Conservation (phyloP, 2,888 invertebrate species). For the Acrocera orbiculus region DNA sequence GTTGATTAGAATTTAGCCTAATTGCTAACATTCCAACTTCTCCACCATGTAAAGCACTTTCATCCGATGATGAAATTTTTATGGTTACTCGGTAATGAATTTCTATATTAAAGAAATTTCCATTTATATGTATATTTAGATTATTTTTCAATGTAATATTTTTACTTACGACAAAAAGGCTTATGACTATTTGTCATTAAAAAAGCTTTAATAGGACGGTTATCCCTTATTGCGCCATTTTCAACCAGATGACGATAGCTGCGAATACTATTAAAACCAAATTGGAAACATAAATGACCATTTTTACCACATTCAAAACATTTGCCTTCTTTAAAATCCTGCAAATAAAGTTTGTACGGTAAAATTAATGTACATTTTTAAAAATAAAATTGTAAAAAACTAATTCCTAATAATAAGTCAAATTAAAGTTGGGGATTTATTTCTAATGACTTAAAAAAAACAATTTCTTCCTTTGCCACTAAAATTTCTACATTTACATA, state of each 20-base stretch:
- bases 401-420: neutral
- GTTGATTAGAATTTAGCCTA: slow-evolving; percentile 43
- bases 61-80: slow-evolving; percentile 52
- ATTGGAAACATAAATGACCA: slow-evolving; percentile 47
- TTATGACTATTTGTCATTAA: slow-evolving; percentile 48
- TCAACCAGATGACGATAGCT: slow-evolving; percentile 36
- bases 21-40: slow-evolving; percentile 59
- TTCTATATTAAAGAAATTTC: slow-evolving; percentile 39
- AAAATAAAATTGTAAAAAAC: too few relatives aligned
- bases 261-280: slow-evolving; percentile 44
- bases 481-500: too few relatives aligned
- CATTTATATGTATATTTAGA: neutral
- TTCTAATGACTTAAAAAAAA: too few relatives aligned
- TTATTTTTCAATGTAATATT: neutral
- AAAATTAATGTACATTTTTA: too few relatives aligned
- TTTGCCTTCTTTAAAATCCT: slow-evolving; percentile 49
- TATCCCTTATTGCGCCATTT: slow-evolving; percentile 32
- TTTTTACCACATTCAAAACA: slow-evolving; percentile 51
- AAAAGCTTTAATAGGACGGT: slow-evolving; percentile 43
- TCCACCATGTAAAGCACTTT: slow-evolving; percentile 55
- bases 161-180: slow-evolving; percentile 59
- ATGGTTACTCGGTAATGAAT: slow-evolving; percentile 62
- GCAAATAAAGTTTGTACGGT: slow-evolving; percentile 13
- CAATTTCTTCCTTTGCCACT: neutral
- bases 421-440: too few relatives aligned